These are phyloP conservation scores for Araneus ventricosus DNA, from an alignment of 1,140 invertebrate genomes.

Conservation along the genomic window DNA sequence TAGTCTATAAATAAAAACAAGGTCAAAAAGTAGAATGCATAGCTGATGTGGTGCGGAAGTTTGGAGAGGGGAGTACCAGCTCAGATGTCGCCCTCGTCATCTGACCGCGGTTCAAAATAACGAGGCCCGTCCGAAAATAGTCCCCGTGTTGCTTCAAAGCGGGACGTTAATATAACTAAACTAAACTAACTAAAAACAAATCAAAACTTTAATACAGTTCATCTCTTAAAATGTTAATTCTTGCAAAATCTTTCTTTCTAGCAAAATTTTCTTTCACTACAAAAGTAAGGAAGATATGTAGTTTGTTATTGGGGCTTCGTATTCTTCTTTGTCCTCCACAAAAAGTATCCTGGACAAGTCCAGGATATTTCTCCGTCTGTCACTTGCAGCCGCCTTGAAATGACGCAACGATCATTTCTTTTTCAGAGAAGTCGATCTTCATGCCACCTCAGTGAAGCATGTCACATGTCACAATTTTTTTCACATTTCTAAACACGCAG, in stretches of 20 bases:
- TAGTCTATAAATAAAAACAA: too few relatives aligned
- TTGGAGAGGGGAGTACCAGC: too few relatives aligned
- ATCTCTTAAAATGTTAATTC: not conserved
- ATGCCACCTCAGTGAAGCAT: not conserved
- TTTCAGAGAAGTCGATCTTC: not conserved
- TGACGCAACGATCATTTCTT: slow-evolving; percentile 12
- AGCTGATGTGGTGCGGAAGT: too few relatives aligned
- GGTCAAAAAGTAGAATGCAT: too few relatives aligned
- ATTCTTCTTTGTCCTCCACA: not conserved
- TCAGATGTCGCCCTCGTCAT: too few relatives aligned
- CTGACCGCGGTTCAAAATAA: too few relatives aligned
- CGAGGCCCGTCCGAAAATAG: too few relatives aligned
- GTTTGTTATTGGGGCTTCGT: not conserved
- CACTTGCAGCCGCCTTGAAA: not conserved
- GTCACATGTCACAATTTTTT: not conserved
- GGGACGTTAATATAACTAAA: too few relatives aligned
- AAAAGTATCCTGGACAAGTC: not conserved
- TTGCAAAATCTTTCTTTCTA: not conserved
- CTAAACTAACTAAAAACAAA: too few relatives aligned
- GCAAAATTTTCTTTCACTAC: not conserved
- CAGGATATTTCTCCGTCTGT: not conserved
- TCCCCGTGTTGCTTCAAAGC: too few relatives aligned
- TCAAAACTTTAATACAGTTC: not conserved
- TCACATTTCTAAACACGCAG: not conserved
- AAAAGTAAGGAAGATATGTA: not conserved